phyloP scores from a whole-genome alignment of 2,113 vertebrate genomes.

The Corythornis madagascariensis region DNA sequence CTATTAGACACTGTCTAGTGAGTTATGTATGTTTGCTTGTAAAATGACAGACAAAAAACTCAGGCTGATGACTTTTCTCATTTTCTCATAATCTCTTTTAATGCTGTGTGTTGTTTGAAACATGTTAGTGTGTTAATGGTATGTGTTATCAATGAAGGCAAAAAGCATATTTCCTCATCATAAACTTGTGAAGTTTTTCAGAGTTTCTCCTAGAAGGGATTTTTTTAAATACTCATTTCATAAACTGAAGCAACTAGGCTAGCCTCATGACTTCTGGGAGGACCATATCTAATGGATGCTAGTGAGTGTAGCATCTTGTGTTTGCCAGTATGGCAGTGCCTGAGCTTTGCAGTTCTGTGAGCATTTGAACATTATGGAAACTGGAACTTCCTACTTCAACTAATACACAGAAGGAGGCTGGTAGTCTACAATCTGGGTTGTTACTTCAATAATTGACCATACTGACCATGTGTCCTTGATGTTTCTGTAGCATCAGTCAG shows the following conservation, averaged over 20 bases:
- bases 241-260: not conserved
- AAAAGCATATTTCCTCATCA: accelerated
- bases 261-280: not conserved
- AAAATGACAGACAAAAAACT: not conserved
- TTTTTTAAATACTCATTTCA: not conserved
- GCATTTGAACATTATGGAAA: not conserved
- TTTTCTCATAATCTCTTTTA: not conserved
- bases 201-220: not conserved
- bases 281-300: not conserved
- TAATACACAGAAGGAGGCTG: not conserved
- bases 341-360: not conserved
- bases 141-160: not conserved
- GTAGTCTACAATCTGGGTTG: not conserved
- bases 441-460: not conserved
- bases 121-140: accelerated
- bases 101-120: not conserved
- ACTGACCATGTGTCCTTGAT: not conserved
- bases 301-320: not conserved
- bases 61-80: not conserved
- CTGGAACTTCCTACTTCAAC: not conserved
- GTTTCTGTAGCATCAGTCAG: not conserved
- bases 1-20: not conserved
- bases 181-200: not conserved
- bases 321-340: not conserved
- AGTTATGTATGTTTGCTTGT: accelerated